Conservation (phyloP, 2,888 invertebrate species). For the Drosophila acutilabella region DNA sequence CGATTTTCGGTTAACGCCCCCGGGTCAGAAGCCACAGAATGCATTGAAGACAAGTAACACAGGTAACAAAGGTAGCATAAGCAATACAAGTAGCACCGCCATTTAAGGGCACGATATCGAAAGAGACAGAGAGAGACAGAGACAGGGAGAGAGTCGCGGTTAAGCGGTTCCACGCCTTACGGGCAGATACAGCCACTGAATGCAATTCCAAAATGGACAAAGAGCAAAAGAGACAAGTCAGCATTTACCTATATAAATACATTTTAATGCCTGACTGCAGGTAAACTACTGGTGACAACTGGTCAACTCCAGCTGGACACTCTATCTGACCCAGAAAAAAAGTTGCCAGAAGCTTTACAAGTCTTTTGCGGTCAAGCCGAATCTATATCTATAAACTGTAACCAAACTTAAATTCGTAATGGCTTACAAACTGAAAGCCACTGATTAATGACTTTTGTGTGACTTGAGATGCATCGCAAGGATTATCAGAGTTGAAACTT, state of each 20-base stretch:
- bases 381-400: conserved; percentile 29
- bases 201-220: conserved; percentile 19
- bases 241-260: conserved; percentile 42
- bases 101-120: conserved; percentile 82
- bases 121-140: conserved; percentile 68
- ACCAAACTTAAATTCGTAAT: conserved; percentile 8
- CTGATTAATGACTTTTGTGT: conserved; percentile 38
- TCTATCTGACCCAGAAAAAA: conserved; percentile 1
- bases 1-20: conserved; percentile 82
- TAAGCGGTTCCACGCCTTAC: conserved; percentile 77
- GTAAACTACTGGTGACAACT: conserved; percentile 29
- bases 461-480: conserved; percentile 30
- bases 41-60: conserved; percentile 2
- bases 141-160: conserved; percentile 61
- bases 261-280: conserved; percentile 47
- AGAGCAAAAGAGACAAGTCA: conserved; percentile 1
- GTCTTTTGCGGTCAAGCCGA: conserved; percentile 18
- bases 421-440: conserved; percentile 32
- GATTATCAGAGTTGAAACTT: conserved; percentile 35
- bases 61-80: conserved; percentile 58
- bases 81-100: conserved; percentile 61
- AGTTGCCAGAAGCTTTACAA: conserved; percentile 31
- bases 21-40: conserved; percentile 62
- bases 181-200: conserved; percentile 73
- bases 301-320: conserved; percentile 2